These are phyloP conservation scores for Pocota personata DNA, from an alignment of 2,888 invertebrate genomes.

Conservation along the genomic window DNA sequence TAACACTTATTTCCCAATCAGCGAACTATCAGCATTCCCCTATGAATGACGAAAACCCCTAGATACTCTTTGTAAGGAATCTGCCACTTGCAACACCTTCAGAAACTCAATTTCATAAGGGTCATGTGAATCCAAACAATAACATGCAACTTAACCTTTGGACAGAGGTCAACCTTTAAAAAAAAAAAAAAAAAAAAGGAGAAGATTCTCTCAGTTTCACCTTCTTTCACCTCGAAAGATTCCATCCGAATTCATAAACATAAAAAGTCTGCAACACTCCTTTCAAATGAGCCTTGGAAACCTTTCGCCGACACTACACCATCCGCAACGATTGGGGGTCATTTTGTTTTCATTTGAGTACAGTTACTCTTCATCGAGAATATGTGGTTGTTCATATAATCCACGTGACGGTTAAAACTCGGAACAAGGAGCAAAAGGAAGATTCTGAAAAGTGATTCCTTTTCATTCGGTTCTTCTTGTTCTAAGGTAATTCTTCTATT, in stretches of 20 bases:
- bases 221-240: slow-evolving; percentile 34
- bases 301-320: slow-evolving; percentile 1
- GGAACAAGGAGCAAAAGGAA: neutral
- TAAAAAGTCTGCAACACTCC: neutral
- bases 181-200: neutral
- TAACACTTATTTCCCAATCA: too few relatives aligned
- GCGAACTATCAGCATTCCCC: too few relatives aligned
- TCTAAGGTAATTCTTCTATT: slow-evolving; percentile 31
- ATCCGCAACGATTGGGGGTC: slow-evolving; percentile 34
- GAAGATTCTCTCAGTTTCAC: slow-evolving; percentile 1
- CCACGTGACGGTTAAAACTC: neutral
- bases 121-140: slow-evolving; percentile 19
- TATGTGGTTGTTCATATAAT: neutral
- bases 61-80: neutral
- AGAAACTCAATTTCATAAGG: slow-evolving; percentile 1
- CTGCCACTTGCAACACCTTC: neutral
- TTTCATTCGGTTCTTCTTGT: neutral
- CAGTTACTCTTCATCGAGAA: slow-evolving; percentile 26
- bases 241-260: neutral
- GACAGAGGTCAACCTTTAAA: neutral
- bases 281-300: slow-evolving; percentile 1
- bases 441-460: slow-evolving; percentile 47
- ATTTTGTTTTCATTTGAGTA: slow-evolving; percentile 65
- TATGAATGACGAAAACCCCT: too few relatives aligned
- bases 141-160: neutral